These are phyloP conservation scores for Quadriops clusia DNA, from an alignment of 2,888 invertebrate species.

Conservation along the genomic window DNA sequence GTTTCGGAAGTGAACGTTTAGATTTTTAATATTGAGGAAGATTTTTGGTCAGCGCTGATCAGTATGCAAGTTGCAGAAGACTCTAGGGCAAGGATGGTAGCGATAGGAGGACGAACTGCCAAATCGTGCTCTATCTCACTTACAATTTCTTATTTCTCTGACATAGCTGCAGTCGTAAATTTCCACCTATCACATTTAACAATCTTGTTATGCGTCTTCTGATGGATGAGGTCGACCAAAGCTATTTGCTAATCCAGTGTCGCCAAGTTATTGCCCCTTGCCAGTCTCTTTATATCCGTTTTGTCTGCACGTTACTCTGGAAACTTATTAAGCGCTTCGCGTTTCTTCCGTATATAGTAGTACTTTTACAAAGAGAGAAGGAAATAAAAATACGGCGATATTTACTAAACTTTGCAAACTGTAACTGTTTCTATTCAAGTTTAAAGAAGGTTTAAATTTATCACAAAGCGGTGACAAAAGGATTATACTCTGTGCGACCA, in stretches of 20 bases:
- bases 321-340: slow-evolving; percentile 17
- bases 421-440: slow-evolving; percentile 20
- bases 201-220: slow-evolving; percentile 13
- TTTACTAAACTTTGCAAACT: slow-evolving; percentile 18
- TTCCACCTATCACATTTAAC: slow-evolving; percentile 10
- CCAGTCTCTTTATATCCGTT: slow-evolving; percentile 11
- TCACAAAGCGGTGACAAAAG: slow-evolving; percentile 20
- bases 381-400: slow-evolving; percentile 17
- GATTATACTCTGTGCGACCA: slow-evolving; percentile 19
- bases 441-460: slow-evolving; percentile 23
- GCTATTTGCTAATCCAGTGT: slow-evolving; percentile 15
- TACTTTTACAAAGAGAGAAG: slow-evolving; percentile 1
- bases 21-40: too few species aligned
- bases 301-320: slow-evolving; percentile 11
- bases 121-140: slow-evolving; percentile 22
- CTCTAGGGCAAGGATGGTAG: too few species aligned
- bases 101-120: slow-evolving; percentile 20
- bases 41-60: too few species aligned
- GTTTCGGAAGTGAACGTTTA: too few species aligned
- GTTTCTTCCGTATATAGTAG: slow-evolving; percentile 8
- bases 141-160: slow-evolving; percentile 23
- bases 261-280: slow-evolving; percentile 11
- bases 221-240: slow-evolving; percentile 14
- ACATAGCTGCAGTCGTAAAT: slow-evolving; percentile 20
- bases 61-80: too few species aligned